Base-by-base conservation (phyloP, 2,113 vertebrate genomes). In the Myrmecobius fasciatus region DNA sequence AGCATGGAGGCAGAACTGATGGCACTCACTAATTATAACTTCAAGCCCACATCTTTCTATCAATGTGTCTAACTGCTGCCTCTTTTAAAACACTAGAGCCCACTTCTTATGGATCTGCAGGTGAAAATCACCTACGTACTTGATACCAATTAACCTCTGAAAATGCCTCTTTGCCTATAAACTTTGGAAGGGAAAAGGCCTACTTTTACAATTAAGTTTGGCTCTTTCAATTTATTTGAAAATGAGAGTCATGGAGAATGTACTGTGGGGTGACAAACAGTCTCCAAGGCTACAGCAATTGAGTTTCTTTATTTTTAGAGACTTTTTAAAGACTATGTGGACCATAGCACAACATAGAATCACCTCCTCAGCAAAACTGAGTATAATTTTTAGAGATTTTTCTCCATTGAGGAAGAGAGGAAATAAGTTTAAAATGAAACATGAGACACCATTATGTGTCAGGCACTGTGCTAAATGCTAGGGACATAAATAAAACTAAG, bases 11-110 rank as follows among this genome's bases (percentile, higher is more conserved):
- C 92, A 43, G 96, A 92, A 60, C 52, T 88, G 75, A 90, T n/a
- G 83, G 28, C 88, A 24, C 48, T 97, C 22, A 2, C 92, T 97
- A 96, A 97, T 97, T 97, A 95, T n/a, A 96, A 89, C 89, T 93
- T 92, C 95, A 96, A 43, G n/a, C 95, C 97, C 96, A 96, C 94
- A 88, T 53, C 20, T 48, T 92, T 75, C 89, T 89, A 95, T 96
- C 89, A 91, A 90, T 22, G 28, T 60, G 75, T 92, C 43, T 91
- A 92, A 90, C 89, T 95, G 75, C 54, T 53, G 10, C 90, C 60
- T 96, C 36, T 49, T 91, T 48, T 25, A 25, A 96, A 94, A 92
- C 12, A 92, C 94, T 52, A 8, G 54, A 94, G 48, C n/a, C 91
- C 56, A 48, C 28, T 88, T 95, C 96, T 92, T 25, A 91, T 3